Base-by-base conservation (phyloP, 1,140 invertebrate genomes). In the Agrilus planipennis region DNA sequence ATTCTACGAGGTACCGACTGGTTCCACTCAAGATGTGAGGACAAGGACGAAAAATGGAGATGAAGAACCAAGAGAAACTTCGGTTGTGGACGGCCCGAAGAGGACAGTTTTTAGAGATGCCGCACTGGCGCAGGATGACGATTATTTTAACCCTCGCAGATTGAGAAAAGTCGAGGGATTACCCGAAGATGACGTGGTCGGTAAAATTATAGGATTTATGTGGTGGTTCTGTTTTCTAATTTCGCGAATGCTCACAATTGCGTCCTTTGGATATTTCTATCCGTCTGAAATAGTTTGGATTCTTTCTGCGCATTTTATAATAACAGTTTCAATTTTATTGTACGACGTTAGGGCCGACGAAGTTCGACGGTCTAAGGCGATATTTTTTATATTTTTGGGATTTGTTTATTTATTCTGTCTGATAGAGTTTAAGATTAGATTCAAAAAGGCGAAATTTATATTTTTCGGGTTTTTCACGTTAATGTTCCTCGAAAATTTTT, bases 381-480 rank as follows among this genome's bases (percentile, higher is more conserved):
- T 57, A 22, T 81, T 71, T 58, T 81, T 67, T 61, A 65, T 73
- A 40, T 78, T 68, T 59, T 67, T 84, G 1, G 78, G 75, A 19
- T 71, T 80, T 40, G 67, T 84, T 34, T 84, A 81, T 48, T 66
- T 82, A 20, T 76, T 81, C 53, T 77, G 77, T 53, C 61, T 82
- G 17, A 75, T 84, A 46, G 81, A 84, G 52, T 81, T 82, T 46
- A 78, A 79, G 48, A 73, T 81, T 29, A 77, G 76, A 61, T 83
- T 83, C 48, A 77, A 72, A 38, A 72, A 76, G 46, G 71, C 79
- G 3, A 69, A 75, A 7, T 62, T 72, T 18, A 79, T 79, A 70
- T 72, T 80, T 39, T 58, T 72, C 22, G 63, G 69, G 36, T 84
- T 77, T 61, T 71, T 79, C 50, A 57, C 70, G 17, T 63, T 81